Conservation (phyloP, 2,797 vertebrate genomes). For the Rhinoraja longicauda region DNA sequence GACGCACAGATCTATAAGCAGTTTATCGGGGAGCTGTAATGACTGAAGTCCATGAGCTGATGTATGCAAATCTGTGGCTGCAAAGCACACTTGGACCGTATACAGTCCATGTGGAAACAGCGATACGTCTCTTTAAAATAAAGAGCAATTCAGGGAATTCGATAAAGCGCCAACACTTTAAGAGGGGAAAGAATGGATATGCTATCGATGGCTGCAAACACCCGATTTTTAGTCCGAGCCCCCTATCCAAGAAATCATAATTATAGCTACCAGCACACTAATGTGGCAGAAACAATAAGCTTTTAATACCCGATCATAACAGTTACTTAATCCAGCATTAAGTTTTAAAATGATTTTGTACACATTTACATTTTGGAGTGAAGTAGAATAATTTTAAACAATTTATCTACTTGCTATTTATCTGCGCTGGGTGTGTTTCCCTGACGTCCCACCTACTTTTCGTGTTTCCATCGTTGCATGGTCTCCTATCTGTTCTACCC, state of each 20-base stretch:
- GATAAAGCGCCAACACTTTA: neutral
- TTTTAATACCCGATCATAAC: neutral
- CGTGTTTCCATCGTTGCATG: neutral
- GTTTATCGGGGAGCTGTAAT: conserved; percentile 4
- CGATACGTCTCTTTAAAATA: neutral
- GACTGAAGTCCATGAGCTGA: neutral
- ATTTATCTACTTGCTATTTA: neutral
- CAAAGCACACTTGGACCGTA: neutral
- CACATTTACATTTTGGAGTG: neutral
- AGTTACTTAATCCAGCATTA: neutral
- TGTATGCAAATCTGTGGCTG: neutral
- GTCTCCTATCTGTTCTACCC: too few species aligned
- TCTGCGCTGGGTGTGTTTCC: neutral
- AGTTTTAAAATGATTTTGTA: neutral
- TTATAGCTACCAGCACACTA: neutral
- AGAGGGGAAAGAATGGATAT: neutral
- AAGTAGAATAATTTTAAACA: neutral
- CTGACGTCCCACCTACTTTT: neutral
- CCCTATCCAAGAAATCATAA: neutral
- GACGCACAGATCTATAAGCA: neutral
- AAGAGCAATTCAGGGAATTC: neutral
- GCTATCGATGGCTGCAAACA: neutral
- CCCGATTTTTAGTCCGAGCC: neutral
- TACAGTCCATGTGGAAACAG: neutral
- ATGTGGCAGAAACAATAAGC: neutral